These are phyloP conservation scores for Blennius ocellaris DNA, from an alignment of 2,113 vertebrate species.

Conservation along the genomic window DNA sequence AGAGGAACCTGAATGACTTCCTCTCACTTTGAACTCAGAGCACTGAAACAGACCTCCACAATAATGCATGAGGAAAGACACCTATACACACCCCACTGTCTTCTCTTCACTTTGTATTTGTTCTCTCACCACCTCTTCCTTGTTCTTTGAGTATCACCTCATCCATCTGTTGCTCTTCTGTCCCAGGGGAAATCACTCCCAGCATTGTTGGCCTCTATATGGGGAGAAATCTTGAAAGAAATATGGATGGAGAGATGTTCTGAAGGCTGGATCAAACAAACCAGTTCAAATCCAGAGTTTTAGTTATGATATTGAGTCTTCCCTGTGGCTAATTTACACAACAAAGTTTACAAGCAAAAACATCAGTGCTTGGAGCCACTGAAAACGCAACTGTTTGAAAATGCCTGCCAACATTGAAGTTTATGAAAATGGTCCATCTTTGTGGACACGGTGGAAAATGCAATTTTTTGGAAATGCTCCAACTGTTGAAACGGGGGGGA, in stretches of 20 bases:
- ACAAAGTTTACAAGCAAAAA: too few species aligned
- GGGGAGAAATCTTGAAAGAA: conserved; percentile 2
- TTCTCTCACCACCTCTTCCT: conserved; percentile 15
- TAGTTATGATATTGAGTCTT: too few species aligned
- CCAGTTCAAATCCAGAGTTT: too few species aligned
- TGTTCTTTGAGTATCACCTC: conserved; percentile 37
- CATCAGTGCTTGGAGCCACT: too few species aligned
- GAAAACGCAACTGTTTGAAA: too few species aligned
- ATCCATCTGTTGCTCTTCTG: conserved; percentile 27
- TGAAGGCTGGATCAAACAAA: background rate
- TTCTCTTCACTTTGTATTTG: conserved; percentile 6
- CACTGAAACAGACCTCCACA: conserved; percentile 3
- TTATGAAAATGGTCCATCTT: too few species aligned
- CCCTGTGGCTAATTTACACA: too few species aligned
- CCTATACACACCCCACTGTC: background rate
- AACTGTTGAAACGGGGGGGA: too few species aligned
- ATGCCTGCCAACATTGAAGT: too few species aligned
- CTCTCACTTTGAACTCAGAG: background rate
- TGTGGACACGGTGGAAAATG: too few species aligned
- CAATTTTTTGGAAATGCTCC: too few species aligned
- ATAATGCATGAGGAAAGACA: background rate
- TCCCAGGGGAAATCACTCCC: conserved; percentile 72
- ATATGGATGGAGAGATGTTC: background rate
- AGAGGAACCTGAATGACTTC: background rate
- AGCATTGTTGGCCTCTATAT: conserved; percentile 57